Evolutionary conservation across 2,797 vertebrate genomes (phyloP).

Genomic region (Coendou prehensilis): DNA sequence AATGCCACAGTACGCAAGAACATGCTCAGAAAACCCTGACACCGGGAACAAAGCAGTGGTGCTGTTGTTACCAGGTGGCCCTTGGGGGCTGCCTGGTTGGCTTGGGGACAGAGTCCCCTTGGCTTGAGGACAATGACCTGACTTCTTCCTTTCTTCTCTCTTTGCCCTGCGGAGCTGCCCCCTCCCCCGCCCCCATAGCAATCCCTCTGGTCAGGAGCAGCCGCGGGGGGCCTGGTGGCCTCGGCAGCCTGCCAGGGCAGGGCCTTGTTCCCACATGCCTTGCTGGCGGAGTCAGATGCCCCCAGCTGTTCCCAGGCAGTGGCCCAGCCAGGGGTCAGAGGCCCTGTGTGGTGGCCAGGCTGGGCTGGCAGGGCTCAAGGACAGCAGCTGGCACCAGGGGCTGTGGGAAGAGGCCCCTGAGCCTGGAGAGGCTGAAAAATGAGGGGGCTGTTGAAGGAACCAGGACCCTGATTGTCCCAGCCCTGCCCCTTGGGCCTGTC

Average conservation of each 20-base stretch:
- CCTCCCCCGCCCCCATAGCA: neutral
- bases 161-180: neutral
- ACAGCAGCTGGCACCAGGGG: constrained; percentile 14
- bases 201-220: neutral
- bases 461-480: neutral
- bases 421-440: neutral
- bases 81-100: neutral
- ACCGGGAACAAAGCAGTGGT: neutral
- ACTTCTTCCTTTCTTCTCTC: constrained; percentile 22
- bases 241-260: neutral
- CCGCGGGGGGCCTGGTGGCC: neutral
- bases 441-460: constrained; percentile 16
- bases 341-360: neutral
- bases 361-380: constrained; percentile 40
- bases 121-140: neutral
- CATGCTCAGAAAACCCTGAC: neutral
- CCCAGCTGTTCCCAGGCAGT: constrained; percentile 76
- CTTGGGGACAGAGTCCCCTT: neutral
- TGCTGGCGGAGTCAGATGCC: constrained; percentile 57
- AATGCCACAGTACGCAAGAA: neutral
- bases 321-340: constrained; percentile 57
- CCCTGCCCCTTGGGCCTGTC: neutral
- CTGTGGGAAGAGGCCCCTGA: neutral
- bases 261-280: constrained; percentile 64
- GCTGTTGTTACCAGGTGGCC: neutral